These are phyloP conservation scores for Pelodytes ibericus DNA, from an alignment of 2,797 vertebrate species.

Conservation along the genomic window DNA sequence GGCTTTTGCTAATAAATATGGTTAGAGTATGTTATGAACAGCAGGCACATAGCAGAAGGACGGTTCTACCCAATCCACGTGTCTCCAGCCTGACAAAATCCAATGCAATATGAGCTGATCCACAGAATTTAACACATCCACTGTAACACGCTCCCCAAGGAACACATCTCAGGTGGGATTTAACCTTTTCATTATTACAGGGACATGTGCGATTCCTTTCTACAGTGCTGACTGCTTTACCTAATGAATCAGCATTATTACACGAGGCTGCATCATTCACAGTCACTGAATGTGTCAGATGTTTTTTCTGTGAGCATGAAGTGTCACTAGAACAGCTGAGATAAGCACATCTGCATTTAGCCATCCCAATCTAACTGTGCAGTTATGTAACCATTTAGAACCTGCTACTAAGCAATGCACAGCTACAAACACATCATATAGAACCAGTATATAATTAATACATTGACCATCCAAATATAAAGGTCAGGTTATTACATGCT, in stretches of 20 bases:
- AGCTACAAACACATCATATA: too few relatives aligned
- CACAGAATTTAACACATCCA: not conserved
- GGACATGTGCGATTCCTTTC: not conserved
- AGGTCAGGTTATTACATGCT: not conserved
- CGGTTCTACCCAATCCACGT: not conserved
- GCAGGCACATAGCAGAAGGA: constrained; percentile 26
- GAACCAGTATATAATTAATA: too few relatives aligned
- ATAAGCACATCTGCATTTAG: constrained; percentile 8
- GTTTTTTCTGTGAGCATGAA: not conserved
- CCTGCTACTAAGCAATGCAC: not conserved
- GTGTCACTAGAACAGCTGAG: constrained; percentile 10
- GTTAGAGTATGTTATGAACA: constrained; percentile 28
- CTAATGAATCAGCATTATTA: constrained; percentile 4
- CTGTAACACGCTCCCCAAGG: not conserved
- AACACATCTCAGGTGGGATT: not conserved
- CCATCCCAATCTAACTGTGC: not conserved
- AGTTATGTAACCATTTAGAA: not conserved
- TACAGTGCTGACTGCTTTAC: not conserved
- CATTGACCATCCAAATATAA: too few relatives aligned
- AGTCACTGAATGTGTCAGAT: constrained; percentile 18
- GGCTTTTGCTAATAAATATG: constrained; percentile 32
- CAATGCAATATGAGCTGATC: not conserved
- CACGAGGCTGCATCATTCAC: not conserved
- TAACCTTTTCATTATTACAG: not conserved
- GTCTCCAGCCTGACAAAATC: constrained; percentile 2